Evolutionary conservation across 2,113 vertebrate species (phyloP), one percentile per base, ranked within the genome.

Genomic region (Tetrax tetrax): DNA sequence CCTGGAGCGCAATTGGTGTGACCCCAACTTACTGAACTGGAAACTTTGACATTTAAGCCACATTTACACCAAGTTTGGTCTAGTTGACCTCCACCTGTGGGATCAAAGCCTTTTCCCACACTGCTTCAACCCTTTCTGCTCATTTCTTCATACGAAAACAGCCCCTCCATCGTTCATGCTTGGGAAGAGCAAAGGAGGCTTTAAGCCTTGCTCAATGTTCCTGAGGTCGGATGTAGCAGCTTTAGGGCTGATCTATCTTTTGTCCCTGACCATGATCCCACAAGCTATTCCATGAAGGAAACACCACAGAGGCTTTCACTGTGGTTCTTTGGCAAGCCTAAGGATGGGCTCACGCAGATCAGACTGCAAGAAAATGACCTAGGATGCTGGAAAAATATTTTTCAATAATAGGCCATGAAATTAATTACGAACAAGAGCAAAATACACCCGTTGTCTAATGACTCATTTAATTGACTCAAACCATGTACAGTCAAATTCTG

Each of bases 401-500:
- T 61, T 66, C 14, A 13, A 10, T 53, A 45, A 45, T 3, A 8
- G 45, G 50, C 35, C 38, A 38, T 0, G 0, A 85, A 85, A 45
- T 61, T 75, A 12, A 70, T 29, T 65, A 15, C 65, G 19, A 68
- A 45, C 4, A 7, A 56, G 60, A 50, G 14, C 38, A 69, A 81
- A 68, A 47, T 6, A 85, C 28, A 53, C 16, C 33, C 45, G 5
- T 47, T 33, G 25, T 70, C 63, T 27, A 29, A 71, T 63, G 77
- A 47, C 50, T 29, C 37, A 1, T 57, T 80, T 51, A 24, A 66
- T 31, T 24, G 60, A 43, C 51, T 65, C 56, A 66, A 22, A 28
- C 11, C 31, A 9, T 2, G 7, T 1, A 1, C 4, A 20, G 29
- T 14, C 21, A 0, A 19, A 10, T 14, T 45, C 27, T 1, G 8